phyloP scores from a whole-genome alignment of 2,113 vertebrate genomes.

The Mesoclemmys tuberculata region DNA sequence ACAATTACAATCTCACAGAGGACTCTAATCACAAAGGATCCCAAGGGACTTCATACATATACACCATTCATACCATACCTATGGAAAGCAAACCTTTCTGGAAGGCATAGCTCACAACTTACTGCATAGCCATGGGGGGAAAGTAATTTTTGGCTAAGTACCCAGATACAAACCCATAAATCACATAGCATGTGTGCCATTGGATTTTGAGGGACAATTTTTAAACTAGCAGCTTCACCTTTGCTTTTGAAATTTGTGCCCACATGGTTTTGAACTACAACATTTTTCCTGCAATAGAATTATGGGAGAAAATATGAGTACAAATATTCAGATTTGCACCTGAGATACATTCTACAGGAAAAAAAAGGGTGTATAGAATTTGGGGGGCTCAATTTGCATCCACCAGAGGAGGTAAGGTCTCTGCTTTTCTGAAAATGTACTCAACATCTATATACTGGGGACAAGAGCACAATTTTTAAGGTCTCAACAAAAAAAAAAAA shows the following conservation, averaged over 20 bases:
- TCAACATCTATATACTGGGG: not conserved
- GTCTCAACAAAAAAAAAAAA: not conserved
- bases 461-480: not conserved
- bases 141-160: not conserved
- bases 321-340: not conserved
- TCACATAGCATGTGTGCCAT: not conserved
- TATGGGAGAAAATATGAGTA: not conserved
- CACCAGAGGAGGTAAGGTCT: not conserved
- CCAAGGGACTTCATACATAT: not conserved
- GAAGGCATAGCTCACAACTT: not conserved
- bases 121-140: not conserved
- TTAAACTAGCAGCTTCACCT: not conserved
- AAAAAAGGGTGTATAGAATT: not conserved
- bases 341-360: not conserved
- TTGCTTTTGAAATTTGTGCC: not conserved
- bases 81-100: not conserved
- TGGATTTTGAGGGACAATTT: not conserved
- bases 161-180: not conserved
- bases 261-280: not conserved
- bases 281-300: not conserved
- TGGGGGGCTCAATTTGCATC: not conserved
- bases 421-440: not conserved
- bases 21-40: not conserved
- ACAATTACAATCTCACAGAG: fast-evolving
- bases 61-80: not conserved